Conservation (phyloP, 2,113 vertebrate genomes). For the Centrocercus urophasianus region DNA sequence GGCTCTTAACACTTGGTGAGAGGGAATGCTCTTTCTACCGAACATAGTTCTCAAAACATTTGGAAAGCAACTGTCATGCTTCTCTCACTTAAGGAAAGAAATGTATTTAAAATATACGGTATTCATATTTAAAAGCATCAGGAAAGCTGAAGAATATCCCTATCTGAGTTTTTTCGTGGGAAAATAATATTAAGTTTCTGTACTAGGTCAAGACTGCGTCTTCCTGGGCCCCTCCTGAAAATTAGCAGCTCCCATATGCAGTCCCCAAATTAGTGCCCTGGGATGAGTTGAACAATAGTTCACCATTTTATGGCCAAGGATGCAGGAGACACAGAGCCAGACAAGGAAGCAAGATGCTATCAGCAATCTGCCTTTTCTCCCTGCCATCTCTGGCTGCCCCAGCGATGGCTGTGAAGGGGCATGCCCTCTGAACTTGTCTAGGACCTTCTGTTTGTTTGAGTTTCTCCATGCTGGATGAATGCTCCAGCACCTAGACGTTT, state of each 20-base stretch:
- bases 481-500: neutral
- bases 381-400: neutral
- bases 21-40: neutral
- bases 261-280: neutral
- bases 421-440: neutral
- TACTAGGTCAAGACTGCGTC: accelerated
- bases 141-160: neutral
- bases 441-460: neutral
- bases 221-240: neutral
- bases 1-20: neutral
- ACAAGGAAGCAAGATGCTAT: neutral
- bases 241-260: neutral
- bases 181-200: neutral
- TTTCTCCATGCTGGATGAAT: neutral
- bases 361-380: neutral
- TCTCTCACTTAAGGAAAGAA: neutral
- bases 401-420: neutral
- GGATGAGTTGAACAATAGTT: neutral
- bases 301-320: neutral
- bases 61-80: neutral
- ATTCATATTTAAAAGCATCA: neutral
- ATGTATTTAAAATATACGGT: neutral
- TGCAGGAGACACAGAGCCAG: neutral
- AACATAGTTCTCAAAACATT: neutral
- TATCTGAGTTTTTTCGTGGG: neutral